Conservation (phyloP, 2,888 invertebrate genomes). For the Dryobotodes eremita region DNA sequence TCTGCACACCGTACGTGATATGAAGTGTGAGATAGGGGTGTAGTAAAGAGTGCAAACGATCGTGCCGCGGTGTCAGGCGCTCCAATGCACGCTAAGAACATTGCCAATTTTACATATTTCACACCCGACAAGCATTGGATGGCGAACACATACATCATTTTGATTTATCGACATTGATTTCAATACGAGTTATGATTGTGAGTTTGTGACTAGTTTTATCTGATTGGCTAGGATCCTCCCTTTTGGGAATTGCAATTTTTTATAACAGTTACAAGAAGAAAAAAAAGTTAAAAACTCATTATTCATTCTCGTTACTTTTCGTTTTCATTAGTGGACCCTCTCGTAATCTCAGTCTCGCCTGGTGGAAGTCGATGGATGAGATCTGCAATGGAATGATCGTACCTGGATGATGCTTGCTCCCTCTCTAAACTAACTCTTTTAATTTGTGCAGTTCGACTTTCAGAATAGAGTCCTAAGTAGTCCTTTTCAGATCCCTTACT, state of each 20-base stretch:
- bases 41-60: conserved; percentile 90
- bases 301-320: not conserved
- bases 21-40: conserved; percentile 88
- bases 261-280: not conserved
- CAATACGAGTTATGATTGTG: conserved; percentile 56
- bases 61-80: conserved; percentile 85
- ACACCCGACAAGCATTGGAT: conserved; percentile 69
- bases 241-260: not conserved
- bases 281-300: not conserved
- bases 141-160: conserved; percentile 66
- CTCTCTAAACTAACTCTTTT: not conserved
- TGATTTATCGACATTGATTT: conserved; percentile 70
- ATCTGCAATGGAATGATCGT: not conserved
- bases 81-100: conserved; percentile 80
- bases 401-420: not conserved
- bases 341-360: not conserved
- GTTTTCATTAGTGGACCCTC: not conserved
- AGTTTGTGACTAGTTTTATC: conserved; percentile 48
- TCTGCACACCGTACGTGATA: conserved; percentile 79
- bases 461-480: accelerated
- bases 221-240: conserved; percentile 44
- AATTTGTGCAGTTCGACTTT: not conserved
- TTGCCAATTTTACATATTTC: conserved; percentile 83
- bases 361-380: not conserved
- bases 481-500: no score